Conservation (phyloP, 64 coral and sea anemone genomes). For the Montipora efflorescens region DNA sequence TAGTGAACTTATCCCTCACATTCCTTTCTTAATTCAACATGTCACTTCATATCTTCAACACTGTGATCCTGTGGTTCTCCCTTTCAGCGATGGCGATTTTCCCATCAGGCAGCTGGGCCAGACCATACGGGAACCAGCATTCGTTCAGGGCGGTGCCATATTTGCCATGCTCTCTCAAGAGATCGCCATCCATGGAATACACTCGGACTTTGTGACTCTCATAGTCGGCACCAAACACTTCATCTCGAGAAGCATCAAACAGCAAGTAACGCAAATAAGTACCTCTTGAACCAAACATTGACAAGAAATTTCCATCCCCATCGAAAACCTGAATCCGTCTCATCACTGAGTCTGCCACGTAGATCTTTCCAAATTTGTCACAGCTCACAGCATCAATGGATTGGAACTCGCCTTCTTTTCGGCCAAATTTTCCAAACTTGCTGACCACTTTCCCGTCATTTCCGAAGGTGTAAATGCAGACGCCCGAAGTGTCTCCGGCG, state of each 20-base stretch:
- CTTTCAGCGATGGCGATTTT: constrained; percentile 81
- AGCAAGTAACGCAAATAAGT: constrained; percentile 46
- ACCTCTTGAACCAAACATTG: constrained; percentile 63
- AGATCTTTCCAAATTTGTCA: constrained; percentile 56
- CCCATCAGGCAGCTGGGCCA: constrained; percentile 69
- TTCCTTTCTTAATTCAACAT: no score
- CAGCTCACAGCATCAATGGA: constrained; percentile 33
- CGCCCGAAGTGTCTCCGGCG: constrained; percentile 32
- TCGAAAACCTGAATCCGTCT: constrained; percentile 67
- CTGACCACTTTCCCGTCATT: constrained; percentile 33
- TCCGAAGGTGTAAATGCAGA: constrained; percentile 55
- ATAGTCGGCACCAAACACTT: constrained; percentile 73
- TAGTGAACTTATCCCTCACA: no score
- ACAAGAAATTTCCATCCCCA: constrained; percentile 56
- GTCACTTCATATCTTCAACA: constrained; percentile 80
- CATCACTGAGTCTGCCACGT: constrained; percentile 50
- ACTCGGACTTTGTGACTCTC: constrained; percentile 74
- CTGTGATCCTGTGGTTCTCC: constrained; percentile 80
- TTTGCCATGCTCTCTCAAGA: constrained; percentile 55
- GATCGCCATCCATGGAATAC: constrained; percentile 41
- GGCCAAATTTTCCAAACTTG: constrained; percentile 83
- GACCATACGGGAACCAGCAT: constrained; percentile 78
- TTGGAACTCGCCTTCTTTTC: constrained; percentile 67
- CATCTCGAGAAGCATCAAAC: constrained; percentile 36
- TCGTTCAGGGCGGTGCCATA: constrained; percentile 68